Evolutionary conservation across 2,888 invertebrate genomes (phyloP), one percentile per base, ranked within the genome.

Genomic region (Elmis aenea): DNA sequence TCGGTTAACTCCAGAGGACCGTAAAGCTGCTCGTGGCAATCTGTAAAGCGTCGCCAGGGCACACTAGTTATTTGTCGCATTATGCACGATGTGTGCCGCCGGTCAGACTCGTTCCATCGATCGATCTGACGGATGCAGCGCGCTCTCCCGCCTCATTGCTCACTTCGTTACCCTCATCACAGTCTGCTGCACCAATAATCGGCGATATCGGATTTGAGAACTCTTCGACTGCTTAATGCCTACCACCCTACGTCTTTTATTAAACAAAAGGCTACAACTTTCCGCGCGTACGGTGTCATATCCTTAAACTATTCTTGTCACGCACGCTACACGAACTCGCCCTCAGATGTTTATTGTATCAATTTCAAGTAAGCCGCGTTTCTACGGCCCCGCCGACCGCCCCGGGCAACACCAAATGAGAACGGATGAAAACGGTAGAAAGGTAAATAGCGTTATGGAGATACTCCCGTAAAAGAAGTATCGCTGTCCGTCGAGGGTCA

Each of bases 91-190:
- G 31, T 41, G 38, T 44, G 38, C 42, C 33, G 38, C 33, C 42
- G 33, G 33, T 34, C 42, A 37, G 42, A 29, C 10, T 21, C 22
- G 18, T 33, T 28, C 13, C 38, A 42, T 42, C 42, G 42, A 42
- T 42, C 37, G 23, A n/a, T 29, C 27, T 38, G 42, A 38, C 38
- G 42, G 29, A 38, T 42, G 42, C 38, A 38, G 37, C 25, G 30
- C n/a, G 5, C 22, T 24, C 36, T 46, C 47, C 40, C 46, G 42
- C 45, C 51, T 53, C 54, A 57, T 59, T 57, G 57, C 55, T 57
- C 58, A 61, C 59, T 58, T 59, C 58, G 59, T 61, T 61, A 59
- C 55, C 51, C 54, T 49, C 57, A 51, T 52, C 50, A 54, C 58
- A 57, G 58, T 59, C 60, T 59, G 51, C 50, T 57, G 57, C 58